Base-by-base conservation (phyloP, 2,888 invertebrate species). In the Kuschelorhynchus macadamiae region DNA sequence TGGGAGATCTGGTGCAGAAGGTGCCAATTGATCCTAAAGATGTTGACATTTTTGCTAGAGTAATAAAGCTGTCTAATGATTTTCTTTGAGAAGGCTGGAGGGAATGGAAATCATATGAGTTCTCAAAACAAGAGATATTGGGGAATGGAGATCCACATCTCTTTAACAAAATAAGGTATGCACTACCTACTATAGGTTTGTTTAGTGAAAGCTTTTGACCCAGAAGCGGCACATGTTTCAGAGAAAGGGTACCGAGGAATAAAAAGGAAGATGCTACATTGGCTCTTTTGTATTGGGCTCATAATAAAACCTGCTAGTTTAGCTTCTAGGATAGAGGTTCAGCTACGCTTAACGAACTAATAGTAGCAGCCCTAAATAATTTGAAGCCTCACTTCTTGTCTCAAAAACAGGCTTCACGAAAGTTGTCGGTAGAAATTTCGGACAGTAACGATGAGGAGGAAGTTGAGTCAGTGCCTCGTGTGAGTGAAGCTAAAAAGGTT, bases 151-250 rank as follows among this genome's bases (percentile, higher is more conserved):
- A 72, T 41, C 67, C 74, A 2, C 71, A 72, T 36, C 50, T 75
- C 0, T 39, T 76, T 11, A 76, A 75, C 41, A 76, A 75, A 59
- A 62, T 75, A 7, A 64, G 74, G 20, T 76, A 73, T 52, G 74
- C 69, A 1, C 53, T 75, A 0, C 75, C 73, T 0, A 76, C 73
- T 17, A 70, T 75, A 1, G 74, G 55, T 9, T 21, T 76, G 41
- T n/a, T n/a, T n/a, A n/a, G 69, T 63, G 11, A 62, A 41, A 39
- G 75, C 73, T 2, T 76, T 76, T 36, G 66, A 69, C 2, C 75
- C 74, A 17, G 62, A 70, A 7, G 69, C 70, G 21, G 61, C 59
- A 1, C 61, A 64, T 11, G 49, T 76, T 4, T 60, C 70, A 2
- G 75, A 77, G 44, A 72, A 66, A 32, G 59, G 36, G 2, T 76